phyloP scores from a whole-genome alignment of 2,888 invertebrate genomes.

The Erpobdella octoculata region DNA sequence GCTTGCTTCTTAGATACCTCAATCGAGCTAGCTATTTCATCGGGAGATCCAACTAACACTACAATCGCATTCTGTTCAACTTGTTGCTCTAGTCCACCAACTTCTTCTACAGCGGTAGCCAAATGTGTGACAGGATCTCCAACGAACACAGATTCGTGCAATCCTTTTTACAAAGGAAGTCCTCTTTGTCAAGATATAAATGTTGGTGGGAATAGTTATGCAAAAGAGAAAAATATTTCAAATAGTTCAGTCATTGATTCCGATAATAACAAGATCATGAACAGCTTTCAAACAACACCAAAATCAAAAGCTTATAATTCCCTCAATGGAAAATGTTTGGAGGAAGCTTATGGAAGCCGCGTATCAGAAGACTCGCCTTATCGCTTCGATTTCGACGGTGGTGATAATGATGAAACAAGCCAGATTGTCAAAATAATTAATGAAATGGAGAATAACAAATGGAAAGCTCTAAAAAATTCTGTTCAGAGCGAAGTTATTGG shows the following conservation, averaged over 20 bases:
- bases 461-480: background rate
- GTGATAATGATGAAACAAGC: too few relatives aligned
- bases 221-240: background rate
- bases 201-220: background rate
- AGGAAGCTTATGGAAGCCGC: too few relatives aligned
- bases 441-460: background rate
- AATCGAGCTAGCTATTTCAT: background rate
- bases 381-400: too few relatives aligned
- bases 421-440: background rate
- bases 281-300: background rate
- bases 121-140: background rate
- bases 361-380: too few relatives aligned
- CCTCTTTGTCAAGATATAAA: background rate
- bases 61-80: constrained; percentile 4
- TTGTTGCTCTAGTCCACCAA: background rate
- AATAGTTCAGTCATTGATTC: background rate
- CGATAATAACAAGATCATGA: background rate
- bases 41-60: background rate
- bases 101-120: background rate
- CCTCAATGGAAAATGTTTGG: too few relatives aligned
- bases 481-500: background rate
- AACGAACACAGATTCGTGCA: background rate
- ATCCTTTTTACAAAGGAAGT: constrained; percentile 8
- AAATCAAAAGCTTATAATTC: too few relatives aligned
- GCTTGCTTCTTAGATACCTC: constrained; percentile 16